Evolutionary conservation across 2,797 vertebrate species (phyloP).

Genomic region (Bucorvus abyssinicus): DNA sequence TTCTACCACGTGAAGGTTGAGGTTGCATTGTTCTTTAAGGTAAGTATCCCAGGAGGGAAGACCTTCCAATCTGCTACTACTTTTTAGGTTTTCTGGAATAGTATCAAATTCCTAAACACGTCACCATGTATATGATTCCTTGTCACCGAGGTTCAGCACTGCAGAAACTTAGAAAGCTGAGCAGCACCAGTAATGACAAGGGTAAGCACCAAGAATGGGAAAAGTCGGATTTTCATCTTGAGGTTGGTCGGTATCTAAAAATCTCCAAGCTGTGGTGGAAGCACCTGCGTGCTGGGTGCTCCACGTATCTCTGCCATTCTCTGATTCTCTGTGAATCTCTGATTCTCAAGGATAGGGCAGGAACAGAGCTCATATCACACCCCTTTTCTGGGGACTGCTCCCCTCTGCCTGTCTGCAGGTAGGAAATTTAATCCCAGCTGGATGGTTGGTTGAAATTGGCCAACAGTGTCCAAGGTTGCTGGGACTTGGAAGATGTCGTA

Average conservation of each 20-base stretch:
- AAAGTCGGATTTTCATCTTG: neutral
- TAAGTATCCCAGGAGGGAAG: neutral
- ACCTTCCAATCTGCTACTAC: neutral
- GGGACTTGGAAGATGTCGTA: neutral
- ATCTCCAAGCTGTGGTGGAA: neutral
- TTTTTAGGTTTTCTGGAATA: neutral
- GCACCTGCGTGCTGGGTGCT: fast-evolving
- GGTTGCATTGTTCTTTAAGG: neutral
- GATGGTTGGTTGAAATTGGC: neutral
- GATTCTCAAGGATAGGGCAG: neutral
- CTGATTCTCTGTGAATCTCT: too few relatives aligned
- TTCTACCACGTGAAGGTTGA: neutral
- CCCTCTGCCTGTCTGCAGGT: neutral
- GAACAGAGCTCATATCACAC: neutral
- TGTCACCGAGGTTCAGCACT: fast-evolving
- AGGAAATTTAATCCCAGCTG: neutral
- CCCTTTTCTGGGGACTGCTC: neutral
- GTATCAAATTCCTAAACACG: neutral
- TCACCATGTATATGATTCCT: neutral
- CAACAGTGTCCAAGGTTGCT: neutral
- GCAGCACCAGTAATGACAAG: neutral
- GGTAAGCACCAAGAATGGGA: neutral
- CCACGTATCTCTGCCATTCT: neutral
- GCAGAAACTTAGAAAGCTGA: neutral
- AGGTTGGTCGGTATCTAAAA: neutral